These are phyloP conservation scores for Calliphora vicina DNA, from an alignment of 1,140 invertebrate species.

Conservation along the genomic window DNA sequence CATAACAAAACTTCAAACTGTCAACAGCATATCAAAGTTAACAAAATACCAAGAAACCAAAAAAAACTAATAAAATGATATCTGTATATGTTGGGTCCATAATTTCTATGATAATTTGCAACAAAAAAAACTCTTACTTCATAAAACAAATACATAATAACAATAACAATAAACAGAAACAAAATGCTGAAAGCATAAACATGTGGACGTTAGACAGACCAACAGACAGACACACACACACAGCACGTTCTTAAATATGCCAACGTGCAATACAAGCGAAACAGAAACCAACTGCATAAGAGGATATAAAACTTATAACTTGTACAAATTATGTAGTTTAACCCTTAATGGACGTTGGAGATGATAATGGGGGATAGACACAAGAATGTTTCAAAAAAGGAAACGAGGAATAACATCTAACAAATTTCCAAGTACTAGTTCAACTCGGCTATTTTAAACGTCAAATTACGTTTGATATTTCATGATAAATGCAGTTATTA, in stretches of 20 bases:
- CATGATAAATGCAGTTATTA: no score
- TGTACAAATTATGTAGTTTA: background rate
- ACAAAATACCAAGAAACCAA: background rate
- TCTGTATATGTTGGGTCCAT: background rate
- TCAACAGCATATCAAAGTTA: background rate
- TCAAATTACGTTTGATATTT: no score
- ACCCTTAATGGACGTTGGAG: background rate
- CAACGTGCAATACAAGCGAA: background rate
- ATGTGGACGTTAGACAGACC: background rate
- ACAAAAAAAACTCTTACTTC: background rate
- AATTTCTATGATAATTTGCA: background rate
- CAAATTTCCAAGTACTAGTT: no score
- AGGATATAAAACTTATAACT: background rate
- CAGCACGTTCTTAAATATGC: background rate
- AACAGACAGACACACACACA: background rate
- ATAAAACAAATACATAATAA: background rate
- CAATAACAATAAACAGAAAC: background rate
- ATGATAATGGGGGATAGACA: no score
- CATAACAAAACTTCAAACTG: slow-evolving; percentile 8
- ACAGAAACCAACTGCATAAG: background rate
- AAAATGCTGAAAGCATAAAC: background rate
- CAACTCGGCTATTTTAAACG: no score
- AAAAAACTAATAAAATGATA: background rate
- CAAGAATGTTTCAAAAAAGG: no score
- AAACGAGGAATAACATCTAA: no score